A percentile compares a stretch with the other conserved stretches of the same genome.
These are phyloP conservation scores for Lepisosteus oculatus DNA, from an alignment of 2,113 vertebrate genomes.

Conservation along the genomic window DNA sequence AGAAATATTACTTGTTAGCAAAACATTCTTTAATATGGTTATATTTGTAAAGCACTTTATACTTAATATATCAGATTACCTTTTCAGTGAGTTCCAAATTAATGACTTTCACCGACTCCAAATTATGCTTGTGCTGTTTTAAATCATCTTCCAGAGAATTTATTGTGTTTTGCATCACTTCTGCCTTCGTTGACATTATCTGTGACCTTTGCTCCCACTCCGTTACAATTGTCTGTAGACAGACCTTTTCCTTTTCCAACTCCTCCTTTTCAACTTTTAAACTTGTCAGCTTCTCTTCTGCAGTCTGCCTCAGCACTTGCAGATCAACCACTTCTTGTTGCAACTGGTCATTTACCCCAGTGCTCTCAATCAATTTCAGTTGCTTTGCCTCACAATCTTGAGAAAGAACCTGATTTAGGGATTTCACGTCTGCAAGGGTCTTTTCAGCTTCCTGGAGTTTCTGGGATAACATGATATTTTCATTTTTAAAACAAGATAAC, in stretches of 20 bases:
- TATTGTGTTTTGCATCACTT: constrained; percentile 35
- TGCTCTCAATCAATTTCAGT: constrained; percentile 38
- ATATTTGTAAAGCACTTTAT: no score
- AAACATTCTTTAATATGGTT: no score
- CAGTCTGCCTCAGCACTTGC: constrained; percentile 29
- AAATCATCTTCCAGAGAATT: constrained; percentile 47
- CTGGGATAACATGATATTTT: constrained; percentile 53
- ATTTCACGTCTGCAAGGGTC: constrained; percentile 32
- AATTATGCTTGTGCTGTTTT: constrained; percentile 49
- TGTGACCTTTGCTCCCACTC: constrained; percentile 56
- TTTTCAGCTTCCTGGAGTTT: constrained; percentile 49
- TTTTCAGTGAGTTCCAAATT: constrained; percentile 50
- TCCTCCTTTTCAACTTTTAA: constrained; percentile 38
- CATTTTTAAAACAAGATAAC: constrained; percentile 43
- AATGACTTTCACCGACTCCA: constrained; percentile 42
- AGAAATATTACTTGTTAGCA: no score
- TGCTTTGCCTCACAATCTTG: constrained; percentile 48
- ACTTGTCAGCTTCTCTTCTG: constrained; percentile 29
- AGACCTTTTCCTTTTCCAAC: constrained; percentile 40
- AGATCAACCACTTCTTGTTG: constrained; percentile 45
- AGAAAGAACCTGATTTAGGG: constrained; percentile 37
- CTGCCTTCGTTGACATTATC: constrained; percentile 38
- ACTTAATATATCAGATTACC: constrained; percentile 41
- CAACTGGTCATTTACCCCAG: constrained; percentile 41
- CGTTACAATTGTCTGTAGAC: constrained; percentile 25